Evolutionary conservation across 2,888 invertebrate species (phyloP).

Genomic region (Monopis laevigella): DNA sequence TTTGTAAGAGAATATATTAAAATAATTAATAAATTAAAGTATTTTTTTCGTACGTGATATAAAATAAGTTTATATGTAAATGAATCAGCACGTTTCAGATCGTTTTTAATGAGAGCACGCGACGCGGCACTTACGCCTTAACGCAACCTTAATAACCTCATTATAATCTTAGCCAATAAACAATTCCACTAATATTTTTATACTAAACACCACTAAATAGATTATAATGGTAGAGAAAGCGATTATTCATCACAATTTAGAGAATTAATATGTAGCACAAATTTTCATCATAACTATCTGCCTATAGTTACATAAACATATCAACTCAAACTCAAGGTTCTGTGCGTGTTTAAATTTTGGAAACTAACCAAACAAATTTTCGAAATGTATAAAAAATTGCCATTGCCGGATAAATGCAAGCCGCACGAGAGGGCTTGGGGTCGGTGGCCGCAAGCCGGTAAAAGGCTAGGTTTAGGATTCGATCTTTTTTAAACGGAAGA

Average conservation of each 20-base stretch:
- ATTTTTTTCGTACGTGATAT: neutral
- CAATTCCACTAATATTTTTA: slow-evolving; percentile 15
- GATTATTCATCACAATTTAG: slow-evolving; percentile 39
- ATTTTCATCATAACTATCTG: slow-evolving; percentile 21
- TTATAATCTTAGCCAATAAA: slow-evolving; percentile 30
- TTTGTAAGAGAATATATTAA: neutral
- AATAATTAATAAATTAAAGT: neutral
- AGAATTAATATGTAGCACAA: slow-evolving; percentile 1
- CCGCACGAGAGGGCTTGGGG: slow-evolving; percentile 70
- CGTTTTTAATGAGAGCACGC: slow-evolving; percentile 43
- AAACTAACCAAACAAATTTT: slow-evolving; percentile 17
- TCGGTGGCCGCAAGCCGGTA: slow-evolving; percentile 74
- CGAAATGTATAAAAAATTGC: slow-evolving; percentile 56
- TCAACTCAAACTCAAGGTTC: slow-evolving; percentile 21
- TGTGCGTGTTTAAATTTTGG: neutral
- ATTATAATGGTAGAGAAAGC: slow-evolving; percentile 61
- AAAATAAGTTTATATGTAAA: slow-evolving; percentile 50
- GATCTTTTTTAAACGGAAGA: neutral
- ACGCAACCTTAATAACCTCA: slow-evolving; percentile 56
- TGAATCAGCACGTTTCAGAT: slow-evolving; percentile 62
- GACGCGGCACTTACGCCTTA: slow-evolving; percentile 57
- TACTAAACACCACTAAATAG: too few relatives aligned
- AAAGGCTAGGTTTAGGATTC: slow-evolving; percentile 42
- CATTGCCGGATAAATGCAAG: slow-evolving; percentile 67
- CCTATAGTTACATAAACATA: slow-evolving; percentile 50